These are phyloP conservation scores for Drosophila barbarae DNA, from an alignment of 2,888 invertebrate genomes.

Conservation along the genomic window DNA sequence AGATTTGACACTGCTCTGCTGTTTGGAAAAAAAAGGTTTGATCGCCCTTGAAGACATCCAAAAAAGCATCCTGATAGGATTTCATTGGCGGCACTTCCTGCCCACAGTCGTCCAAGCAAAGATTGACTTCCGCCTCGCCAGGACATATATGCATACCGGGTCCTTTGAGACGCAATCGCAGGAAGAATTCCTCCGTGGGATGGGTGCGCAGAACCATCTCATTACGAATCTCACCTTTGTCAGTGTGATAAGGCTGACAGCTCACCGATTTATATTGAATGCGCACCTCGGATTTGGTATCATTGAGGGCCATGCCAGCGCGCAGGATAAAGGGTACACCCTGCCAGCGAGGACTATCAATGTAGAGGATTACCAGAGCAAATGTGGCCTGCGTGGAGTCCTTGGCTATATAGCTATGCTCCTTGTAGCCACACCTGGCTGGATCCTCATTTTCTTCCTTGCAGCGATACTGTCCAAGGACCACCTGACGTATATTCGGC, in stretches of 20 bases:
- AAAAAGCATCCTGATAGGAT: constrained; percentile 34
- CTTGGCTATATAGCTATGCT: constrained; percentile 57
- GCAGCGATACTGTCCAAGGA: constrained; percentile 55
- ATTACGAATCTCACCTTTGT: constrained; percentile 34
- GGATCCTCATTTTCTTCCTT: constrained; percentile 44
- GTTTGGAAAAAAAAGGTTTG: constrained; percentile 60
- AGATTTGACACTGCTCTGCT: constrained; percentile 64
- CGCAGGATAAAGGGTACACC: constrained; percentile 61
- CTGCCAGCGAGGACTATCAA: constrained; percentile 53
- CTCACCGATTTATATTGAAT: constrained; percentile 54
- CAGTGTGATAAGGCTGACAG: constrained; percentile 31
- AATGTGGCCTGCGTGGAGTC: constrained; percentile 58
- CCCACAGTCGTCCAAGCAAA: constrained; percentile 22
- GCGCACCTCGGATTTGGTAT: constrained; percentile 53
- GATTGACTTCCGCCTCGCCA: constrained; percentile 36
- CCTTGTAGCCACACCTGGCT: constrained; percentile 52
- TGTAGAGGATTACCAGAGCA: constrained; percentile 47
- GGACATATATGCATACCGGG: constrained; percentile 45
- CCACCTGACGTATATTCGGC: constrained; percentile 42
- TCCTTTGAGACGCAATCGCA: constrained; percentile 57
- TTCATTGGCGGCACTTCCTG: background rate
- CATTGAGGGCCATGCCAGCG: constrained; percentile 54
- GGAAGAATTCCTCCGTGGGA: constrained; percentile 54
- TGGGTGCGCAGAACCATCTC: constrained; percentile 49
- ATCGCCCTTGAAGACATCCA: constrained; percentile 56